These are phyloP conservation scores for Chelonus formosanus DNA, from an alignment of 2,888 invertebrate species.

Conservation along the genomic window DNA sequence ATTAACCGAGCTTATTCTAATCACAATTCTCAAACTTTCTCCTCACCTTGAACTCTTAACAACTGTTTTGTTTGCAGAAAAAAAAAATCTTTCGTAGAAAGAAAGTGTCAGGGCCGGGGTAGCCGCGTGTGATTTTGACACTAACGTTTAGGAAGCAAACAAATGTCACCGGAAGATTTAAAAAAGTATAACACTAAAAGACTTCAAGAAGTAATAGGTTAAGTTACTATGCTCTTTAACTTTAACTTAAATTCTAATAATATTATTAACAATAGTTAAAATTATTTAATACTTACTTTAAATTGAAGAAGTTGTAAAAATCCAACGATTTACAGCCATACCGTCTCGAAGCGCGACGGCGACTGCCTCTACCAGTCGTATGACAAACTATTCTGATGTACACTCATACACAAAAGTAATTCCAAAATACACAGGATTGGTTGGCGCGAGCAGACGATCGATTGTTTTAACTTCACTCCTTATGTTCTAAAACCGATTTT, in stretches of 20 bases:
- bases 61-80: constrained; percentile 1
- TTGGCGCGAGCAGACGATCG: constrained; percentile 19
- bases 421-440: constrained; percentile 15
- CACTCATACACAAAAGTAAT: constrained; percentile 47
- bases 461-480: constrained; percentile 24
- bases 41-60: constrained; percentile 3
- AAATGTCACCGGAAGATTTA: background rate
- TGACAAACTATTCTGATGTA: constrained; percentile 52
- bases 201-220: too few species aligned
- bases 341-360: constrained; percentile 57
- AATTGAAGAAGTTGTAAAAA: constrained; percentile 46
- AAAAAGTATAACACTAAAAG: background rate
- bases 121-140: constrained; percentile 22
- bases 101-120: constrained; percentile 2
- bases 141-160: constrained; percentile 1
- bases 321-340: constrained; percentile 54
- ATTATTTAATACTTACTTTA: constrained; percentile 6
- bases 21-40: background rate
- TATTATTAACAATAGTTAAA: background rate
- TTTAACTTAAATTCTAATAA: background rate
- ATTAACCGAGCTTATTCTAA: background rate
- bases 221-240: too few species aligned
- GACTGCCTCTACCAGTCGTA: constrained; percentile 58
- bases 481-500: constrained; percentile 6
- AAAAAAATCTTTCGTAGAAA: constrained; percentile 9